Conservation (phyloP, 2,888 invertebrate genomes). For the Limnephilus rhombicus region DNA sequence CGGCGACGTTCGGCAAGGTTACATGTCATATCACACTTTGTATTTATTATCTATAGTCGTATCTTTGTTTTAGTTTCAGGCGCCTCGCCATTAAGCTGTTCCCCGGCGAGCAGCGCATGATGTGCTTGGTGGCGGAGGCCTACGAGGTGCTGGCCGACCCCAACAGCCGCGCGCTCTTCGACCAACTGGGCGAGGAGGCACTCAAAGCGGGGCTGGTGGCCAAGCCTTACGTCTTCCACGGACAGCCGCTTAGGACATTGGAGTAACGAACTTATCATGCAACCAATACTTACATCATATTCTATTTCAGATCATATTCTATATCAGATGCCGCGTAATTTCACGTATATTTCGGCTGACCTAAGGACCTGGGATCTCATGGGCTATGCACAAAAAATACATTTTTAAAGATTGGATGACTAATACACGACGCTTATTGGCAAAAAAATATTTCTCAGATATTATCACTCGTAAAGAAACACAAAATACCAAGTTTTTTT, state of each 20-base stretch:
- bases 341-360: neutral
- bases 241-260: slow-evolving; percentile 83
- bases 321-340: too few species aligned
- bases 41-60: too few species aligned
- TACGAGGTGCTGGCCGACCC: slow-evolving; percentile 87
- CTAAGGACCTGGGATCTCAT: too few species aligned
- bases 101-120: slow-evolving; percentile 79
- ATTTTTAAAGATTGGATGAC: too few species aligned
- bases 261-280: slow-evolving; percentile 32
- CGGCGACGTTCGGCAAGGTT: too few species aligned
- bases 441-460: too few species aligned
- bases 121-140: slow-evolving; percentile 85
- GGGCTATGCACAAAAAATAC: too few species aligned
- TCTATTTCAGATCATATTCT: too few species aligned
- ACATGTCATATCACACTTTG: too few species aligned
- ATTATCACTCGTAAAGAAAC: too few species aligned
- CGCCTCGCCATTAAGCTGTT: slow-evolving; percentile 79
- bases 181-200: slow-evolving; percentile 93
- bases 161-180: slow-evolving; percentile 85
- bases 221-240: slow-evolving; percentile 88
- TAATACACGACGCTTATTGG: too few species aligned
- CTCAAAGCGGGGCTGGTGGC: slow-evolving; percentile 88
- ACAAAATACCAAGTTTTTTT: too few species aligned
- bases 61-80: slow-evolving; percentile 72
- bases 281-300: neutral